Base-by-base conservation (phyloP, 2,888 invertebrate species). In the Urechis unicinctus region DNA sequence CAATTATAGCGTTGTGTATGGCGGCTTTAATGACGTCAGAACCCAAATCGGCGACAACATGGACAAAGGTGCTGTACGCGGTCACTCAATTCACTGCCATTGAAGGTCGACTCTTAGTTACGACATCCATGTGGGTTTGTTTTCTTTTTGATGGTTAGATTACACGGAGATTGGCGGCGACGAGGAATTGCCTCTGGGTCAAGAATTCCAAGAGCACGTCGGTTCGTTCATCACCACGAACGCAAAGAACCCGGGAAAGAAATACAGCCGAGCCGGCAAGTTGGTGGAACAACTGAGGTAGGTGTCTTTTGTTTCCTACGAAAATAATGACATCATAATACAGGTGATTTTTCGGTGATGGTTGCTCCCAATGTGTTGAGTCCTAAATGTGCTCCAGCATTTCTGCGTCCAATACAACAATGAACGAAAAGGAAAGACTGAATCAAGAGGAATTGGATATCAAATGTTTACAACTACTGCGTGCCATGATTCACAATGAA, bases 401-500 rank as follows among this genome's bases (percentile, higher is more conserved):
- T 24, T 75, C 75, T 1, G 65, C 64, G 3, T 65, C 60, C 9
- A 54, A 66, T 44, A 67, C 66, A 3, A 63, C 67, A 47, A 59
- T 71, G 52, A 66, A 61, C 51, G 75, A 75, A 61, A 68, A 69
- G 52, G 70, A 74, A 53, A 65, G 68, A 30, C 55, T 73, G 4
- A 69, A 69, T 21, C 74, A 74, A 60, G 63, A 69, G 50, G 66
- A 65, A 21, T 62, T 77, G 56, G 75, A 77, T 65, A 60, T 73
- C 21, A 76, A 76, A 56, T 76, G 75, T 62, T 61, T 77, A 58
- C 71, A 77, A 64, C 59, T 77, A 22, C 61, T 77, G 24, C 57
- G 77, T 3, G 75, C 69, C 22, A 57, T 74, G 31, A 64, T 77
- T 22, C 73, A 77, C 64, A 77, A 77, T 53, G 73, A 75, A 61